A percentile compares a stretch with the other conserved stretches of the same genome.
phyloP scores from a whole-genome alignment of 2,113 vertebrate genomes.

The Ammospiza caudacuta region DNA sequence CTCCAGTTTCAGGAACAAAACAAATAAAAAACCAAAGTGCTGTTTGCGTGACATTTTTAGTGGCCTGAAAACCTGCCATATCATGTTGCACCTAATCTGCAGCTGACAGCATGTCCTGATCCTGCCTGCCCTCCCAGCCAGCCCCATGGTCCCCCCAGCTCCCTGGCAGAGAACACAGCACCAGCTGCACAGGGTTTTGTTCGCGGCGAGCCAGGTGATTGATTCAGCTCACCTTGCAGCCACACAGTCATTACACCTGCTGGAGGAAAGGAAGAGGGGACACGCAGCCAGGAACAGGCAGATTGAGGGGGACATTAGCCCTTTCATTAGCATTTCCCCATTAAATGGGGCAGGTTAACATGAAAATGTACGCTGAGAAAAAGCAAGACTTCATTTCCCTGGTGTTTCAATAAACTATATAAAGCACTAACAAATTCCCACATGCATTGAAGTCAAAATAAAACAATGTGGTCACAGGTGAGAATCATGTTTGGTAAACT shows the following conservation, averaged over 20 bases:
- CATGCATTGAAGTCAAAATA: background rate
- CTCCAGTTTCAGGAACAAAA: slow-evolving; percentile 26
- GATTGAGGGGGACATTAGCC: background rate
- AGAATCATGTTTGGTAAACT: background rate
- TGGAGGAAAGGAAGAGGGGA: background rate
- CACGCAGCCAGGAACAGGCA: background rate
- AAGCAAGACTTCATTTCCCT: background rate
- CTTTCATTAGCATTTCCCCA: background rate
- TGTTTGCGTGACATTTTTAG: background rate
- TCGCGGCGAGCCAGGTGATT: background rate
- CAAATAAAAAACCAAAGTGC: slow-evolving; percentile 5
- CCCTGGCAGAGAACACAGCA: background rate
- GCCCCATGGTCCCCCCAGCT: background rate
- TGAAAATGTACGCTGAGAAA: background rate
- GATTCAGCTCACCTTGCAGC: background rate
- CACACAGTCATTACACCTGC: background rate
- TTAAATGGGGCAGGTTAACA: background rate
- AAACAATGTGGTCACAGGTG: background rate
- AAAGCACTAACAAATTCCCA: background rate
- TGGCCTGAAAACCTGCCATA: background rate
- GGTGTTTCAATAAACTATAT: background rate
- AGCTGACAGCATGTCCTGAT: background rate
- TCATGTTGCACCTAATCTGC: background rate
- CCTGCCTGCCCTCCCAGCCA: background rate
- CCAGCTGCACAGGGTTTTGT: background rate